Base-by-base conservation (phyloP, 2,797 vertebrate genomes). In the Gila robusta region DNA sequence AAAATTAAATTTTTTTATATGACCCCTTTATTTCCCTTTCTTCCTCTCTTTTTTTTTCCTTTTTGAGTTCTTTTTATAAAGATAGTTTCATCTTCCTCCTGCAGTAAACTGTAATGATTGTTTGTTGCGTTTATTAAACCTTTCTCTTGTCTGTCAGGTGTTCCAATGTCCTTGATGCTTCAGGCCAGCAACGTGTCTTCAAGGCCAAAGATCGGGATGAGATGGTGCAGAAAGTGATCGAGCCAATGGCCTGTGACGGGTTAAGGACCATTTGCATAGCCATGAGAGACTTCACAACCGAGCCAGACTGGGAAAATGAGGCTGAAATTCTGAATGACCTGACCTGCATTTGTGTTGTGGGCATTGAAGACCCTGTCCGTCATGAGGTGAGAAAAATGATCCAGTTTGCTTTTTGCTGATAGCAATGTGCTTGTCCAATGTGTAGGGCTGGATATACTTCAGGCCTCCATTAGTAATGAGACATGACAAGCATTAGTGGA, bases 311-410 rank as follows among this genome's bases (percentile, higher is more conserved):
- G 98, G 98, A 99, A 89, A 94, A 82, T 0, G 98, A 99, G 92
- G 95, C 89, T 0, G 97, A 98, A 1, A 97, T 99, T 92, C 93
- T 99, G 83, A 95, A 93, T 0, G 96, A 98, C 0, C 95, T 99
- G 73, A 98, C 96, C 83, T 99, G 98, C 93, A 96, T 99, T 0
- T 89, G 92, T 0, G 98, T 99, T 88, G 97, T 99, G 26, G 98
- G 98, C 84, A 99, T 99, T 23, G 98, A 99, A 92, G 98, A 99
- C 76, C 98, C 98, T 0, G 98, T 99, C 69, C 95, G 98, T 85
- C 97, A 94, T 0, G 98, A 99, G 97, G 98, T 99, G 93, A 89
- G 16, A 9, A 0, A 16, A 39, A 23, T 11, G 0, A 44, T 37
- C 7, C 37, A 28, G 2, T 14, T 59, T 37, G 12, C 5, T 47